A percentile compares a stretch with the other conserved stretches of the same genome.
These are phyloP conservation scores for Catostomus latipinnis DNA, from an alignment of 2,797 vertebrate species.

Conservation along the genomic window DNA sequence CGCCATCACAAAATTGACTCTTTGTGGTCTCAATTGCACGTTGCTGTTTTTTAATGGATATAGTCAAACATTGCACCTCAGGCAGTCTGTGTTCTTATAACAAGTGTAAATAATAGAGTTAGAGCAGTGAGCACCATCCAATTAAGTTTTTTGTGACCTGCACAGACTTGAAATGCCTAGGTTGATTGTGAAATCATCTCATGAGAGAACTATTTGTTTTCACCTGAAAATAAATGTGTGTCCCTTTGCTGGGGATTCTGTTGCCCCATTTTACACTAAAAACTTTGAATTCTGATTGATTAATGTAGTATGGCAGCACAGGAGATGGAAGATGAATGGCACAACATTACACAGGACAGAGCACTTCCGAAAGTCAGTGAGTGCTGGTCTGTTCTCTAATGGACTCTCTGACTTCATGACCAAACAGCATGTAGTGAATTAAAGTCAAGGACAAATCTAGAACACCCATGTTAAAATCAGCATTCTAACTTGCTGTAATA, in stretches of 20 bases:
- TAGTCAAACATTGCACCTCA: not conserved
- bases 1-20: not conserved
- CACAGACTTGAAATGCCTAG: not conserved
- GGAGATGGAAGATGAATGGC: not conserved
- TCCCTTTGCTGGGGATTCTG: not conserved
- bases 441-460: not conserved
- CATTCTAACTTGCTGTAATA: too few relatives aligned
- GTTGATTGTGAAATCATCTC: not conserved
- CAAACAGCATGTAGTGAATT: not conserved
- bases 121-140: not conserved
- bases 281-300: constrained; percentile 1
- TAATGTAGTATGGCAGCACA: not conserved
- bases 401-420: not conserved
- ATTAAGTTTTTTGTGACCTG: not conserved
- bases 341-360: not conserved
- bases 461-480: not conserved
- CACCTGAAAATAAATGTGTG: not conserved
- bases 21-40: not conserved
- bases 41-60: not conserved
- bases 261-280: not conserved
- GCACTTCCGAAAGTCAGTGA: not conserved
- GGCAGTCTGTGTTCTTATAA: not conserved
- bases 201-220: not conserved
- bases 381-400: not conserved
- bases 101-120: not conserved